phyloP scores from a whole-genome alignment of 2,797 vertebrate species.

The Scomberomorus guttatus region DNA sequence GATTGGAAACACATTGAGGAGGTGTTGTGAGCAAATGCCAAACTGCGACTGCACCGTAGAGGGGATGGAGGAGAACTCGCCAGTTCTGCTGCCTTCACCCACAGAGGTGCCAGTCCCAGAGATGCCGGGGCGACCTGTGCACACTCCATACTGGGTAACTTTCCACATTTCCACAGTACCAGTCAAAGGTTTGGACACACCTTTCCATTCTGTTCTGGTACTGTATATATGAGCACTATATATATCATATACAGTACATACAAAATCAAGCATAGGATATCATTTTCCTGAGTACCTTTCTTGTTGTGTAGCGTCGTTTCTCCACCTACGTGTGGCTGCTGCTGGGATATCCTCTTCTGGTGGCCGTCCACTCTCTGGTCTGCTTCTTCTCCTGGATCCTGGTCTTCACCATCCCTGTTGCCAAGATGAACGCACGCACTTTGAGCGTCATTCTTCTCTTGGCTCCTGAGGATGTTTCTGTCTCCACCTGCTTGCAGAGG shows the following conservation, averaged over 20 bases:
- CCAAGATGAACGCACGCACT: slow-evolving; percentile 86
- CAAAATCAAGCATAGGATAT: no score
- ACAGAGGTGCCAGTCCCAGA: slow-evolving; percentile 40
- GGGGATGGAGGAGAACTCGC: slow-evolving; percentile 66
- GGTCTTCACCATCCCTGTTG: slow-evolving; percentile 87
- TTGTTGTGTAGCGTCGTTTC: slow-evolving; percentile 66
- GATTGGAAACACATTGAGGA: slow-evolving; percentile 69
- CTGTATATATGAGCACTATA: neutral
- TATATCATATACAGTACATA: neutral
- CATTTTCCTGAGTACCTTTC: neutral
- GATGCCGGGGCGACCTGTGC: slow-evolving; percentile 25
- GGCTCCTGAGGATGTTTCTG: slow-evolving; percentile 79
- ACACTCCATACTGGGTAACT: slow-evolving; percentile 84
- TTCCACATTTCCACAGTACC: neutral
- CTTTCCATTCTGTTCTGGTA: no score
- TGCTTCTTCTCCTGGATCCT: slow-evolving; percentile 88
- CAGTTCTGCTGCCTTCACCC: slow-evolving; percentile 73
- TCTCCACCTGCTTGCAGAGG: slow-evolving; percentile 70
- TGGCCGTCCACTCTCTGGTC: slow-evolving; percentile 83
- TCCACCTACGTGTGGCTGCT: slow-evolving; percentile 83
- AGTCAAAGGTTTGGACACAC: no score
- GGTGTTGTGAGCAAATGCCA: slow-evolving; percentile 71
- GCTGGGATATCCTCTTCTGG: slow-evolving; percentile 84
- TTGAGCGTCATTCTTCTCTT: slow-evolving; percentile 80
- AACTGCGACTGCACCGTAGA: slow-evolving; percentile 54